Conservation (phyloP, 1,140 invertebrate species). For the Mamestra configurata region DNA sequence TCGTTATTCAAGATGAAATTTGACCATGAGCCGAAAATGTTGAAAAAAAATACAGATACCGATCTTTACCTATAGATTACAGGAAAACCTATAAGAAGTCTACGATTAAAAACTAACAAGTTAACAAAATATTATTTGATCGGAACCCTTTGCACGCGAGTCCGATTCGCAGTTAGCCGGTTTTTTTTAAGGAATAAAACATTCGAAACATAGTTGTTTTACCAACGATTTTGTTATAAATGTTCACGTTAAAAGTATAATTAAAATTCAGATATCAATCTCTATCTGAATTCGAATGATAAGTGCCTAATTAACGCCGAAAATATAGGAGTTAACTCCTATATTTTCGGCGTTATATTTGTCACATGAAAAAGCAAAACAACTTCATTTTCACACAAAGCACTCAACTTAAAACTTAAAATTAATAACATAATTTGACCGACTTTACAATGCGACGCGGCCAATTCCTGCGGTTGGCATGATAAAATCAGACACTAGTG, state of each 20-base stretch:
- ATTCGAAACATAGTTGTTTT: too few species aligned
- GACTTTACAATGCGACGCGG: constrained; percentile 40
- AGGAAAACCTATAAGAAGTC: too few species aligned
- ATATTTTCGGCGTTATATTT: too few species aligned
- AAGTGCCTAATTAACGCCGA: constrained; percentile 14
- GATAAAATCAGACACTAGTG: constrained; percentile 49
- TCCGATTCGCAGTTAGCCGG: too few species aligned
- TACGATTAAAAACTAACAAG: too few species aligned
- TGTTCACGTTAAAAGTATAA: constrained; percentile 14
- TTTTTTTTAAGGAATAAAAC: too few species aligned
- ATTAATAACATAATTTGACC: constrained; percentile 28
- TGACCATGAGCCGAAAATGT: too few species aligned
- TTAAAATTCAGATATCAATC: constrained; percentile 19
- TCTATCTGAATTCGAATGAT: constrained; percentile 9
- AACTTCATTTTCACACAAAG: not conserved
- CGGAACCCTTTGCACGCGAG: too few species aligned
- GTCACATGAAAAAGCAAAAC: not conserved
- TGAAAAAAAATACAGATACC: too few species aligned
- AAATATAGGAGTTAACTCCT: not conserved
- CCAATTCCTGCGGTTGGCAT: constrained; percentile 49
- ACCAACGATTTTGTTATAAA: not conserved
- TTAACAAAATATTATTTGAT: too few species aligned
- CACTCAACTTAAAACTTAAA: not conserved
- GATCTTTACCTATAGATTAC: too few species aligned
- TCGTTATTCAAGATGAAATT: too few species aligned